Evolutionary conservation across 2,888 invertebrate species (phyloP).

Genomic region (Agrypnus murinus): DNA sequence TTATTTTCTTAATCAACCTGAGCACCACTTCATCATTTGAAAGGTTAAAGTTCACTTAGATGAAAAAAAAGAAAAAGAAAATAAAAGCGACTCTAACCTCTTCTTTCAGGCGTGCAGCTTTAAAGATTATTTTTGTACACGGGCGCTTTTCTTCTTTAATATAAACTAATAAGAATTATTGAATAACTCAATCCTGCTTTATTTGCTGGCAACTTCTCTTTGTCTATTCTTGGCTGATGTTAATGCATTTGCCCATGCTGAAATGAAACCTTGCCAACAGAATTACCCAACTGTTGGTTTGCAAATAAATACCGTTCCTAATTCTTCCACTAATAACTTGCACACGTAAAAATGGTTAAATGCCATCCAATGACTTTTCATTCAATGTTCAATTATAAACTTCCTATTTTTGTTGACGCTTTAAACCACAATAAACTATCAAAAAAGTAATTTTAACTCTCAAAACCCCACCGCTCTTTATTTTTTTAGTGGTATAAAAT

Average conservation of each 20-base stretch:
- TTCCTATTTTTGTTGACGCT: not conserved
- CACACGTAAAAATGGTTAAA: slow-evolving; percentile 34
- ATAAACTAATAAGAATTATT: too few species aligned
- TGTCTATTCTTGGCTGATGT: slow-evolving; percentile 13
- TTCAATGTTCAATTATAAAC: slow-evolving; percentile 8
- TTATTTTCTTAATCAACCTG: not conserved
- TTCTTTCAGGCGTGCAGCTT: too few species aligned
- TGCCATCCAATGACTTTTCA: slow-evolving; percentile 37
- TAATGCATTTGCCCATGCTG: slow-evolving; percentile 49
- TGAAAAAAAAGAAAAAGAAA: too few species aligned
- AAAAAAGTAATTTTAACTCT: too few species aligned
- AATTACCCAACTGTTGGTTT: slow-evolving; percentile 52
- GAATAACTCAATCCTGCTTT: not conserved
- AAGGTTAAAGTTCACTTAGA: too few species aligned
- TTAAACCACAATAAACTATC: too few species aligned
- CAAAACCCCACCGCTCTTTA: too few species aligned
- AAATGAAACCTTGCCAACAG: slow-evolving; percentile 47
- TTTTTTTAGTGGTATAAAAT: too few species aligned
- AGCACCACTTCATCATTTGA: not conserved
- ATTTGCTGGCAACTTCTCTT: not conserved
- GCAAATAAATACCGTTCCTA: slow-evolving; percentile 51
- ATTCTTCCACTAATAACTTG: slow-evolving; percentile 29
- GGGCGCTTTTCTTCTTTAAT: not conserved
- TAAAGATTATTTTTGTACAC: too few species aligned
- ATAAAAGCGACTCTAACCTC: too few species aligned